Evolutionary conservation across 2,888 invertebrate species (phyloP), one percentile per base, ranked within the genome.

Genomic region (Dinocampus coccinellae): DNA sequence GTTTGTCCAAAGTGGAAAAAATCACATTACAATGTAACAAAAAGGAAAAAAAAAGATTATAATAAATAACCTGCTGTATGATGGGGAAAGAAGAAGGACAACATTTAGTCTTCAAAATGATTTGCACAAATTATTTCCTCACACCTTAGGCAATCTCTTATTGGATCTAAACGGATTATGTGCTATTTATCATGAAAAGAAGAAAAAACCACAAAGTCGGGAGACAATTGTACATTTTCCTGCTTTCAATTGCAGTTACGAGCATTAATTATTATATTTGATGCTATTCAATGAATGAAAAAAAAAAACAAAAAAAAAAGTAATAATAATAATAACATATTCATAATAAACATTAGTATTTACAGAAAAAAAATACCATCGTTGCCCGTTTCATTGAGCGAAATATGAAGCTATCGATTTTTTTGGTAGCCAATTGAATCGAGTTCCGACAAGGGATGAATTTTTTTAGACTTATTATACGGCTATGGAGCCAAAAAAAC

Each of bases 201-300:
- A 29, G 29, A 7, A 39, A 58, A 58, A 53, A 53, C 68, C 58
- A 62, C 65, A 66, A 34, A 70, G 74, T 77, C 75, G 70, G 75
- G 75, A 78, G 81, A 79, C 70, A 78, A 83, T 83, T 83, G 84
- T 84, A 84, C 79, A 84, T 82, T 85, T 79, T 80, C 80, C 77
- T 81, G 82, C 82, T 84, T 81, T 84, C 69, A 77, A 80, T 83
- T 83, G 82, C 83, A 81, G 78, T 82, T 81, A 77, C 47, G 76
- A 80, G 78, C 80, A 80, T 81, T 81, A 61, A 73, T 65, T 57
- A 73, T 72, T 11, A 69, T 61, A 63, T 42, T 74, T 69, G 69
- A 69, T 75, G 73, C 66, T 78, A 77, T 74, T 77, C 72, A 74
- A 76, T 53, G 73, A 75, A 75, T 73, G 60, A 61, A 69, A 55